phyloP scores from a whole-genome alignment of 1,140 invertebrate species.

The Propsilocerus akamusi region DNA sequence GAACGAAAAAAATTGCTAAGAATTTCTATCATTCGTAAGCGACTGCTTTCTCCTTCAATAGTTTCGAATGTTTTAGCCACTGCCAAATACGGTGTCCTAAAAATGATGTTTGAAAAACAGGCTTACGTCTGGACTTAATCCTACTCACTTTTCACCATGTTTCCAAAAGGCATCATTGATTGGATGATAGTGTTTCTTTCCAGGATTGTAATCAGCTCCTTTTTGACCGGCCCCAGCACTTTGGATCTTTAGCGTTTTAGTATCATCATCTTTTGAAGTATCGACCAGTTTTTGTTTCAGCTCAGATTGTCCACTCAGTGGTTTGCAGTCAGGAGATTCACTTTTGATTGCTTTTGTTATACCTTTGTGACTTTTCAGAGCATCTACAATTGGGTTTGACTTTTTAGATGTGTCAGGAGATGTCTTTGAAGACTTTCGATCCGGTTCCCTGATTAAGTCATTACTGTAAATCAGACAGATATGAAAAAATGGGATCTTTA shows the following conservation, averaged over 20 bases:
- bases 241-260: neutral
- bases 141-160: slow-evolving; percentile 43
- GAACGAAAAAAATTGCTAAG: slow-evolving; percentile 88
- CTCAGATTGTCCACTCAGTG: neutral
- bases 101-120: slow-evolving; percentile 14
- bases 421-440: too few species aligned
- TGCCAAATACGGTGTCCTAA: slow-evolving; percentile 81
- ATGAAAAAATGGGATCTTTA: neutral
- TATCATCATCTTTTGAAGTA: neutral
- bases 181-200: slow-evolving; percentile 63
- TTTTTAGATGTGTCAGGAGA: neutral
- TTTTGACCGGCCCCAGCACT: slow-evolving; percentile 5
- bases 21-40: slow-evolving; percentile 90
- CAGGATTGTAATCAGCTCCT: slow-evolving; percentile 52
- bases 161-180: slow-evolving; percentile 82
- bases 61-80: slow-evolving; percentile 75
- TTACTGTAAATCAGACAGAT: neutral
- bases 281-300: neutral
- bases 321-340: neutral
- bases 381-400: neutral
- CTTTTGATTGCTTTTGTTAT: neutral
- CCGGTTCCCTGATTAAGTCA: too few species aligned
- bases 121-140: slow-evolving; percentile 7
- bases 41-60: slow-evolving; percentile 75
- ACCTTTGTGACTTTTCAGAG: neutral